Conservation (phyloP, 2,113 vertebrate genomes). For the Acanthochromis polyacanthus region DNA sequence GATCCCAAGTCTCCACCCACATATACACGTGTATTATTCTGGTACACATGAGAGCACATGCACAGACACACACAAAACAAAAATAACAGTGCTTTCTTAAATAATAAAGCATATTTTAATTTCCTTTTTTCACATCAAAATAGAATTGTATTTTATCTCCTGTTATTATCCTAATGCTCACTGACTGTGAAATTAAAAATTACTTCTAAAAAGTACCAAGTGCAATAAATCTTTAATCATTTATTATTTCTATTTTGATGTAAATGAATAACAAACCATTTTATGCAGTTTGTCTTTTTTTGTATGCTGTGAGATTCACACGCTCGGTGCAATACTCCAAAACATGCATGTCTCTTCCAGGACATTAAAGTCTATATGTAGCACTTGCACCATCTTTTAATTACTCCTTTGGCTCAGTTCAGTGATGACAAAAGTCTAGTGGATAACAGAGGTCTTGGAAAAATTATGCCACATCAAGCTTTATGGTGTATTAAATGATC, state of each 20-base stretch:
- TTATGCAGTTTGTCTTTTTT: not conserved
- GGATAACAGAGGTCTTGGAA: not conserved
- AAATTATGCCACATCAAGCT: not conserved
- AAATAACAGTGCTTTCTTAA: conserved; percentile 21
- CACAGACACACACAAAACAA: conserved; percentile 17
- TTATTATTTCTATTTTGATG: conserved; percentile 28
- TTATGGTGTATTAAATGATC: not conserved
- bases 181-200: conserved; percentile 52
- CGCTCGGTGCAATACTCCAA: not conserved
- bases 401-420: not conserved
- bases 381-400: not conserved
- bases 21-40: conserved; percentile 21
- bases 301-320: not conserved
- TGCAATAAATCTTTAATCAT: conserved; percentile 31
- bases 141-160: conserved; percentile 22
- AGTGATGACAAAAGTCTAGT: not conserved
- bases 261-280: conserved; percentile 17
- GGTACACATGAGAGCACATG: not conserved
- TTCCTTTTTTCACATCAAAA: conserved; percentile 20
- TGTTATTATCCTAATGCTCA: conserved; percentile 25
- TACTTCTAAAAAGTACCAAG: conserved; percentile 34
- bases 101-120: conserved; percentile 17
- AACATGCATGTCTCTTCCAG: not conserved
- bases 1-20: conserved; percentile 50
- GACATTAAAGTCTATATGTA: not conserved